Percentiles rank a stretch among this genome's conserved stretches.
phyloP scores from a whole-genome alignment of 1,140 invertebrate genomes.

The Venustaconcha ellipsiformis region DNA sequence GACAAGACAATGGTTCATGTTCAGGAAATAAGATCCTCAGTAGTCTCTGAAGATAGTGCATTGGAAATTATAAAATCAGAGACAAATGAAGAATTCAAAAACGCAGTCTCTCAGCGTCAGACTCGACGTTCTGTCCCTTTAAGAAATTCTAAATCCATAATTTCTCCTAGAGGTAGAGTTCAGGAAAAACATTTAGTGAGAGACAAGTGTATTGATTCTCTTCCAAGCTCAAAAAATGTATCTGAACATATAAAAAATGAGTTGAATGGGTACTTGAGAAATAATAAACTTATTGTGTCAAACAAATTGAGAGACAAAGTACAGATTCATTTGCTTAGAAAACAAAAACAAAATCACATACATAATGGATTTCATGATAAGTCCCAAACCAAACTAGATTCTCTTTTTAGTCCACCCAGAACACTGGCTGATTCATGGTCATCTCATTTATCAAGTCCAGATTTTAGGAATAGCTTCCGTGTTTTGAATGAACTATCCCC shows the following conservation, averaged over 20 bases:
- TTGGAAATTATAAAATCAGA: slow-evolving; percentile 8
- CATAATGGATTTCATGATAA: slow-evolving; percentile 34
- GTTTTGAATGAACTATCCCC: slow-evolving; percentile 53
- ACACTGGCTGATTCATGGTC: slow-evolving; percentile 19
- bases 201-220: neutral
- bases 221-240: slow-evolving; percentile 34
- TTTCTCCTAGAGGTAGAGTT: too few species aligned
- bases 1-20: slow-evolving; percentile 2
- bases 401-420: slow-evolving; percentile 31
- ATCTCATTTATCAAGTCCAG: slow-evolving; percentile 24
- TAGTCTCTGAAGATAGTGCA: slow-evolving; percentile 5
- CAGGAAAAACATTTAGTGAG: too few species aligned
- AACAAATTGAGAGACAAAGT: slow-evolving; percentile 44
- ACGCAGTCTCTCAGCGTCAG: too few species aligned
- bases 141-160: too few species aligned
- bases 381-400: slow-evolving; percentile 37
- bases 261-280: slow-evolving; percentile 40
- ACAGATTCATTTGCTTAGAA: slow-evolving; percentile 34
- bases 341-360: slow-evolving; percentile 24
- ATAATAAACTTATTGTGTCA: slow-evolving; percentile 46
- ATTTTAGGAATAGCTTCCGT: slow-evolving; percentile 28
- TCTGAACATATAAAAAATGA: slow-evolving; percentile 48
- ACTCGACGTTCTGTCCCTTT: too few species aligned
- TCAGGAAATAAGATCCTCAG: slow-evolving; percentile 21
- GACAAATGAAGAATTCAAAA: too few species aligned